Percentiles rank a stretch among this genome's conserved stretches.
These are phyloP conservation scores for Drosophila punjabiensis DNA, from an alignment of 1,140 invertebrate species.

Conservation along the genomic window DNA sequence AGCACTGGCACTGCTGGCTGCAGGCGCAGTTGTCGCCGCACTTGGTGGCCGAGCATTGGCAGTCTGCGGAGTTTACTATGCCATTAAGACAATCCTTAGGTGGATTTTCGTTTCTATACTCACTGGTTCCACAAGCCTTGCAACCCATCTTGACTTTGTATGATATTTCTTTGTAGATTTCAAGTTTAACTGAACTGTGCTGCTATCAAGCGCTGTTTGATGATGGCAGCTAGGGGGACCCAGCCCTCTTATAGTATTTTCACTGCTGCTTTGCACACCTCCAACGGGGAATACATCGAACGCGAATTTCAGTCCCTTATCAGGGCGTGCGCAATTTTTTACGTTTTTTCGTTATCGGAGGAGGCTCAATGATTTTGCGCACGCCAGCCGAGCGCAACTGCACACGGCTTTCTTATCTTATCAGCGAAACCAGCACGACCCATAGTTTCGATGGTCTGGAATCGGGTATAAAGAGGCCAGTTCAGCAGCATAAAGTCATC, in stretches of 20 bases:
- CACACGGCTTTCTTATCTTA: slow-evolving; percentile 66
- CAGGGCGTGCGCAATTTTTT: slow-evolving; percentile 46
- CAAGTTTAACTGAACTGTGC: slow-evolving; percentile 1
- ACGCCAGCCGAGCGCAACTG: slow-evolving; percentile 45
- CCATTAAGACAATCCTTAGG: not conserved
- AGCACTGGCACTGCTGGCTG: slow-evolving; percentile 68
- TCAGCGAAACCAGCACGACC: slow-evolving; percentile 31
- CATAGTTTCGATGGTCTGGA: not conserved
- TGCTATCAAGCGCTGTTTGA: slow-evolving; percentile 18
- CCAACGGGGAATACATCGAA: not conserved
- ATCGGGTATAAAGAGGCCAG: slow-evolving; percentile 45
- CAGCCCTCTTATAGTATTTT: slow-evolving; percentile 48
- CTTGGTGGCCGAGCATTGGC: slow-evolving; percentile 70
- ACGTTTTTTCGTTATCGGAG: slow-evolving; percentile 30
- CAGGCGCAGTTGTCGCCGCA: slow-evolving; percentile 73
- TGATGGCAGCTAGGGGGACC: not conserved
- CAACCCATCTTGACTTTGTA: slow-evolving; percentile 58
- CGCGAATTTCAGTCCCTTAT: slow-evolving; percentile 20
- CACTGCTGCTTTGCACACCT: slow-evolving; percentile 53
- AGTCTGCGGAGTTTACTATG: slow-evolving; percentile 32
- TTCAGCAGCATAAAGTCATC: not conserved
- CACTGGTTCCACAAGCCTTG: slow-evolving; percentile 70
- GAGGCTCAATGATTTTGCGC: slow-evolving; percentile 40
- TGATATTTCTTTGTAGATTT: not conserved
- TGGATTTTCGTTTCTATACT: slow-evolving; percentile 18